A percentile compares a stretch with the other conserved stretches of the same genome.
phyloP scores from a whole-genome alignment of 2,797 vertebrate species.

The Chaetophractus vellerosus region DNA sequence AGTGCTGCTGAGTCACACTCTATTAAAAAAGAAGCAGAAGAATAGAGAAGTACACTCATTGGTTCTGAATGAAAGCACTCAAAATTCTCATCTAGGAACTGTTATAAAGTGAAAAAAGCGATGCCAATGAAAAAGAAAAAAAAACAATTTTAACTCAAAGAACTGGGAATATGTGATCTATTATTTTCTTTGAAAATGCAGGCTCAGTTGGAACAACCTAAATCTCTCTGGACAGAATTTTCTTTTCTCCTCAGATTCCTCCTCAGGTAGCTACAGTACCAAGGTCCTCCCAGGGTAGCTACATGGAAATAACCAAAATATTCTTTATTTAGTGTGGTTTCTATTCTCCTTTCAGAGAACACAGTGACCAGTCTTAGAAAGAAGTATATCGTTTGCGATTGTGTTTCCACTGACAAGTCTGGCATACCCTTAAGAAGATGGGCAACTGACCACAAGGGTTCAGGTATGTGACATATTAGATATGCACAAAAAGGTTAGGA shows the following conservation, averaged over 20 bases:
- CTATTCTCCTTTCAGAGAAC: background rate
- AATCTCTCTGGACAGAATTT: constrained; percentile 57
- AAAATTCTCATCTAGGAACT: constrained; percentile 25
- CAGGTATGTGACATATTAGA: background rate
- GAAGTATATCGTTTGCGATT: background rate
- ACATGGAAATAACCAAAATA: constrained; percentile 14
- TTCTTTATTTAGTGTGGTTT: background rate
- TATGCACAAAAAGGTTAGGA: background rate
- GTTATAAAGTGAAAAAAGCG: background rate
- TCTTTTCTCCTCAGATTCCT: constrained; percentile 59
- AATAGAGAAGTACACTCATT: background rate
- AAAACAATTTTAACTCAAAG: constrained; percentile 55
- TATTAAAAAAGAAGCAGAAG: background rate
- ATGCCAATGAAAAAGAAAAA: constrained; percentile 16
- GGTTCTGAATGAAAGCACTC: constrained; percentile 43
- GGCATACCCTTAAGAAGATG: background rate
- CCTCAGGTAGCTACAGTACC: background rate
- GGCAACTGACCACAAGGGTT: background rate
- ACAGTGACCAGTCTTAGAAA: background rate
- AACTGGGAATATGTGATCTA: constrained; percentile 36
- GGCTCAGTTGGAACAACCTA: constrained; percentile 55
- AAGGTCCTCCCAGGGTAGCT: background rate
- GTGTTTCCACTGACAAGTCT: background rate
- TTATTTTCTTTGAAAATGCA: constrained; percentile 70
- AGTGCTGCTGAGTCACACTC: background rate